Evolutionary conservation across 2,797 vertebrate species (phyloP), one percentile per base, ranked within the genome.

Genomic region (Harpagifer antarcticus): DNA sequence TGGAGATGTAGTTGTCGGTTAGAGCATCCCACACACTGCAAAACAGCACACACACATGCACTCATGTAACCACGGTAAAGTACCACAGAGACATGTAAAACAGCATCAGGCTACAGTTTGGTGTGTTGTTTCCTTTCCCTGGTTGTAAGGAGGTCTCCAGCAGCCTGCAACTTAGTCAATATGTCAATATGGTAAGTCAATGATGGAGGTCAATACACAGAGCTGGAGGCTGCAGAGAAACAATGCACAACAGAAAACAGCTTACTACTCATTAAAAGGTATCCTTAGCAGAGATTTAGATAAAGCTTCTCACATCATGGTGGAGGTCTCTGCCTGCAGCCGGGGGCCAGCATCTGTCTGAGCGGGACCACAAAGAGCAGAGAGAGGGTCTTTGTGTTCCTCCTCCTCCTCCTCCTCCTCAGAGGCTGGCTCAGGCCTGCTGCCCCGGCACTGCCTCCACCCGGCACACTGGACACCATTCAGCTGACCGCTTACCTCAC

Each of bases 11-110:
- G 94, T 97, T 98, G 92, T 98, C 97, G 16, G 96, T 98, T 83
- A 98, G 93, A 78, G 97, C 97, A 73, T 97, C 97, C 97, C 97
- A 98, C 83, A 98, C 97, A 88, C 97, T 98, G 94, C 10, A 93
- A 92, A 16, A 80, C 31, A 68, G 54, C 27, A 77, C 43, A 72
- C 23, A 81, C 2, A 62, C 20, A 12, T 16, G 43, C n/a, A 76
- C 62, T 68, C 56, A 78, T 37, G 48, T 77, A 10, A 80, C 42
- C 11, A 31, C 60, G 8, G 8, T 17, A 1, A 64, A 27, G n/a
- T 10, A 33, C 1, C 23, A 64, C 42, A 20, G 53, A 62, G 27
- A 56, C 23, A 47, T 16, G 0, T 37, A 53, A 37, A 64, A 82
- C 47, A 68, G 68, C 47, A 74, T 81, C 78, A 68, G 58, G 60